Conservation (phyloP, 2,113 vertebrate genomes). For the Ptychochromis oligacanthus region DNA sequence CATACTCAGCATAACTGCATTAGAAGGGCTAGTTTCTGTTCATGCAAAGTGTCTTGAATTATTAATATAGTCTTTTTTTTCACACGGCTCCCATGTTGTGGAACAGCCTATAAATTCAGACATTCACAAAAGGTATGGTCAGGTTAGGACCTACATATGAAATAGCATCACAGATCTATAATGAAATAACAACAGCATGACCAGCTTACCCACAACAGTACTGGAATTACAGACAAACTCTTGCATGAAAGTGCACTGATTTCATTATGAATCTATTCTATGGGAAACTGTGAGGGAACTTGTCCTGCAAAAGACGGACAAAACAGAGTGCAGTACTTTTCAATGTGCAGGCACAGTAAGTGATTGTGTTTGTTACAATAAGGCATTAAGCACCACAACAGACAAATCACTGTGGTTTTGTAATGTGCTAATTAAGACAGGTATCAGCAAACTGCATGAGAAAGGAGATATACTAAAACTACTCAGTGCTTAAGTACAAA, state of each 20-base stretch:
- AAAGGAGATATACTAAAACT: conserved; percentile 4
- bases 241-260: conserved; percentile 42
- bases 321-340: conserved; percentile 39
- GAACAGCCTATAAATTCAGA: neutral
- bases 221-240: conserved; percentile 25
- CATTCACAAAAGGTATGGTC: neutral
- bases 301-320: conserved; percentile 57
- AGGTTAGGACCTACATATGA: too few species aligned
- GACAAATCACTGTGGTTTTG: neutral
- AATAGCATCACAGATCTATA: too few species aligned
- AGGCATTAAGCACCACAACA: conserved; percentile 19
- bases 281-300: conserved; percentile 42
- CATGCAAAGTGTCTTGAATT: neutral
- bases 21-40: neutral
- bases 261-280: conserved; percentile 52
- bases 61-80: neutral
- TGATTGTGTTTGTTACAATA: conserved; percentile 31
- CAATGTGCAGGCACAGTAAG: conserved; percentile 42
- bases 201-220: neutral
- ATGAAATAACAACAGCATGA: neutral
- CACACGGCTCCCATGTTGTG: neutral
- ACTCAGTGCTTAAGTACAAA: neutral
- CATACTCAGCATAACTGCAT: neutral
- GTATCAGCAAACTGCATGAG: conserved; percentile 2
- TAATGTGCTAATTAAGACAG: neutral